Percentiles rank a stretch among this genome's conserved stretches.
Conservation (phyloP, 2,113 vertebrate genomes). For the Megaceryle maxima region DNA sequence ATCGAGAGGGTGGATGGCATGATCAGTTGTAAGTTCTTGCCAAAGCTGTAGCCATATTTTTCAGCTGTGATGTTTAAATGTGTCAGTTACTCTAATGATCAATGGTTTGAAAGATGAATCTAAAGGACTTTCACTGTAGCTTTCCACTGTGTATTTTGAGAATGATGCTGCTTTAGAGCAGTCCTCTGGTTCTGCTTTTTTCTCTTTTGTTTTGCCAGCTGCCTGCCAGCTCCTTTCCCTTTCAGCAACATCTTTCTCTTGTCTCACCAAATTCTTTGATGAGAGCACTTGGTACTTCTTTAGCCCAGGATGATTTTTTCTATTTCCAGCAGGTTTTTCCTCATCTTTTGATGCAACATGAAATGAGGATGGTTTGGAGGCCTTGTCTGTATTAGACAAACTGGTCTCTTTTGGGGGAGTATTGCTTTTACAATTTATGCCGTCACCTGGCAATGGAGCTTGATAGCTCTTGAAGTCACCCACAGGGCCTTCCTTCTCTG, state of each 20-base stretch:
- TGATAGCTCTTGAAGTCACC: not conserved
- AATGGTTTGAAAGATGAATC: slow-evolving; percentile 81
- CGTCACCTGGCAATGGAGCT: not conserved
- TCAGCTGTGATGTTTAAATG: slow-evolving; percentile 76
- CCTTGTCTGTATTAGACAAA: not conserved
- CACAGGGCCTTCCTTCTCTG: not conserved
- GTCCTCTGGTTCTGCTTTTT: not conserved
- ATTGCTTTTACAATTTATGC: not conserved
- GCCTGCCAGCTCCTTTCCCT: not conserved
- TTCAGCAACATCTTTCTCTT: not conserved
- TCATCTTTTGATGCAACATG: not conserved
- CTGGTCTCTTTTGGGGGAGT: not conserved
- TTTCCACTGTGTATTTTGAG: slow-evolving; percentile 86
- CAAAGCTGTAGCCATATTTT: not conserved
- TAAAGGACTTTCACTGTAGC: slow-evolving; percentile 79
- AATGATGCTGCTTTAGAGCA: not conserved
- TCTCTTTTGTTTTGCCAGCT: not conserved
- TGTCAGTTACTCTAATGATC: slow-evolving; percentile 80
- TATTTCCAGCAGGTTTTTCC: not conserved
- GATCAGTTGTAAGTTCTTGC: not conserved
- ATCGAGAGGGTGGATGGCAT: not conserved
- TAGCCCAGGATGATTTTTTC: not conserved
- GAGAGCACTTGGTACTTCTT: not conserved
- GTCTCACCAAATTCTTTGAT: not conserved
- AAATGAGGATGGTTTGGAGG: not conserved